Conservation (phyloP, 2,888 invertebrate genomes). For the Physocephala rufipes region DNA sequence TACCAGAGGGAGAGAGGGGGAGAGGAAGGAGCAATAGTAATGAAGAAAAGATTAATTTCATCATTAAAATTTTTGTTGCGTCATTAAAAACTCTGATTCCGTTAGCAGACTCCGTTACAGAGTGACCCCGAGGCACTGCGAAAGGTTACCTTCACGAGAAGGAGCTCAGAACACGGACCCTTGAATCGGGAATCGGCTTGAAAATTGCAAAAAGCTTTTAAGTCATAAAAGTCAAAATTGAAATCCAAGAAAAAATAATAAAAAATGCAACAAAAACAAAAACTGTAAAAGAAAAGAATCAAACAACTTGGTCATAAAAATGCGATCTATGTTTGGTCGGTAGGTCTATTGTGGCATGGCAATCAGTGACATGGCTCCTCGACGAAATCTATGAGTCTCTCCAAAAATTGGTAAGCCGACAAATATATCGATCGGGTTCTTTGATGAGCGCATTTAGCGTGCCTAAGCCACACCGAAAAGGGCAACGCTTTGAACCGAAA, state of each 20-base stretch:
- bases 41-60: neutral
- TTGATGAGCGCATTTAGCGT: neutral
- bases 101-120: neutral
- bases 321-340: neutral
- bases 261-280: too few species aligned
- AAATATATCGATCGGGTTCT: too few species aligned
- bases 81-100: neutral
- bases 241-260: neutral
- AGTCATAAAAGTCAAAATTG: slow-evolving; percentile 8
- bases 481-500: neutral
- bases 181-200: neutral
- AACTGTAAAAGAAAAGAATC: neutral
- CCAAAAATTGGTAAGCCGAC: too few species aligned
- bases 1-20: neutral
- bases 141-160: neutral
- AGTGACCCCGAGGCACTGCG: neutral
- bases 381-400: too few species aligned
- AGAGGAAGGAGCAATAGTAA: neutral
- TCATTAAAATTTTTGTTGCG: neutral
- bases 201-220: slow-evolving; percentile 8
- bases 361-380: too few species aligned
- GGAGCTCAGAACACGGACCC: neutral
- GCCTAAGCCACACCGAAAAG: neutral
- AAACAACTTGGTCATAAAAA: slow-evolving; percentile 5
- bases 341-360: too few species aligned